phyloP scores from a whole-genome alignment of 2,113 vertebrate species.

The Pterocles orientalis region DNA sequence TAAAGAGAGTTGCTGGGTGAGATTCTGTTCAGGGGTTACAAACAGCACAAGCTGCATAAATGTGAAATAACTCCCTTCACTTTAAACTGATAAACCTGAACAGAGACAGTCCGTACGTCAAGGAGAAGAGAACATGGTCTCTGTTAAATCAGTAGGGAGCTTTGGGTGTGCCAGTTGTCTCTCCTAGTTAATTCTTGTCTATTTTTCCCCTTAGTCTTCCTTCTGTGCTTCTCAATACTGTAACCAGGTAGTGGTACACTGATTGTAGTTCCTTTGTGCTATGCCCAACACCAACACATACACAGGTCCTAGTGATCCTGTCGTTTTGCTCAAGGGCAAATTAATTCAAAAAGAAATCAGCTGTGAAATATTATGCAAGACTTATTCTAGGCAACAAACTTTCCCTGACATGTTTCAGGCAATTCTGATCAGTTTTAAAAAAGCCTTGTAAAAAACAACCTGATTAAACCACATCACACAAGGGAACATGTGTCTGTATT shows the following conservation, averaged over 20 bases:
- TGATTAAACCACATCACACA: conserved; percentile 27
- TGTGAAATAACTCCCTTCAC: conserved; percentile 12
- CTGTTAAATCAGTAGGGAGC: background rate
- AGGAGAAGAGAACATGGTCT: background rate
- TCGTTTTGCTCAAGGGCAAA: conserved; percentile 35
- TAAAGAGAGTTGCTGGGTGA: conserved; percentile 27
- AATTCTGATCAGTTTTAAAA: conserved; percentile 58
- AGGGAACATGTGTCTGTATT: background rate
- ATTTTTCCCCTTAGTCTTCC: background rate
- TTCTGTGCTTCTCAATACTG: background rate
- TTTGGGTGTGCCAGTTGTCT: background rate
- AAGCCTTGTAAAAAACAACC: conserved; percentile 24
- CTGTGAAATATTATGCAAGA: conserved; percentile 40
- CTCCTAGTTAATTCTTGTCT: background rate
- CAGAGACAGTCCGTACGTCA: background rate
- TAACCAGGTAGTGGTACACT: background rate
- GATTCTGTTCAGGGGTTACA: conserved; percentile 6
- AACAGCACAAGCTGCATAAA: background rate
- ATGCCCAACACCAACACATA: background rate
- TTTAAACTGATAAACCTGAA: conserved; percentile 13
- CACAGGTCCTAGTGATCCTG: background rate
- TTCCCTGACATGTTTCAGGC: conserved; percentile 17
- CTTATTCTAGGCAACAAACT: background rate
- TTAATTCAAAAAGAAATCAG: conserved; percentile 17
- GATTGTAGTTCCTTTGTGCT: background rate